These are phyloP conservation scores for Scaptodrosophila lebanonensis DNA, from an alignment of 1,140 invertebrate species.

Conservation along the genomic window DNA sequence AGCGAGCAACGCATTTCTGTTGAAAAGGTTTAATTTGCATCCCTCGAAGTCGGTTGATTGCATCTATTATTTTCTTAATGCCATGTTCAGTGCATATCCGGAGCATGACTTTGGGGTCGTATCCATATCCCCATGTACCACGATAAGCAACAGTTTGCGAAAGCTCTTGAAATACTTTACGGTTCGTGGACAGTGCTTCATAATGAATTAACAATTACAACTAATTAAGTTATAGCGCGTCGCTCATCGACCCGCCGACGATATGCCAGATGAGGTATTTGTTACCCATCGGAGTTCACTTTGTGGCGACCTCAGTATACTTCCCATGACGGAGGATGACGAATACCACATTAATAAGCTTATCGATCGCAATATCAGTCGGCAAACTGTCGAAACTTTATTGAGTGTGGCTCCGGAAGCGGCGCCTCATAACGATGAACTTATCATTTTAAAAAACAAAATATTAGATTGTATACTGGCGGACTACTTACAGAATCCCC, in stretches of 20 bases:
- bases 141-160: constrained; percentile 4
- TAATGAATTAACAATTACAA: too few species aligned
- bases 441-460: neutral
- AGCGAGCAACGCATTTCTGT: constrained; percentile 33
- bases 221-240: constrained; percentile 40
- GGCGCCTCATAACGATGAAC: neutral
- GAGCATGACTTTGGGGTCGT: constrained; percentile 48
- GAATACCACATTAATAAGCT: too few species aligned
- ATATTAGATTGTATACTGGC: constrained; percentile 6
- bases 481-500: constrained; percentile 15
- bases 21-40: constrained; percentile 52
- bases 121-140: constrained; percentile 8
- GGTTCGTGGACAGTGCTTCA: too few species aligned
- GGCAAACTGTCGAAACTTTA: too few species aligned
- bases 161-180: constrained; percentile 38
- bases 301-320: constrained; percentile 35
- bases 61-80: constrained; percentile 32
- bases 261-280: constrained; percentile 31
- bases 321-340: constrained; percentile 20
- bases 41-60: constrained; percentile 36
- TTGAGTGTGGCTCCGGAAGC: too few species aligned
- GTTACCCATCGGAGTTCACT: constrained; percentile 47
- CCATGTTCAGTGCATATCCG: constrained; percentile 54
- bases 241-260: constrained; percentile 29
- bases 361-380: too few species aligned